Conservation (phyloP, 2,113 vertebrate genomes). For the Ageneiosus marmoratus region DNA sequence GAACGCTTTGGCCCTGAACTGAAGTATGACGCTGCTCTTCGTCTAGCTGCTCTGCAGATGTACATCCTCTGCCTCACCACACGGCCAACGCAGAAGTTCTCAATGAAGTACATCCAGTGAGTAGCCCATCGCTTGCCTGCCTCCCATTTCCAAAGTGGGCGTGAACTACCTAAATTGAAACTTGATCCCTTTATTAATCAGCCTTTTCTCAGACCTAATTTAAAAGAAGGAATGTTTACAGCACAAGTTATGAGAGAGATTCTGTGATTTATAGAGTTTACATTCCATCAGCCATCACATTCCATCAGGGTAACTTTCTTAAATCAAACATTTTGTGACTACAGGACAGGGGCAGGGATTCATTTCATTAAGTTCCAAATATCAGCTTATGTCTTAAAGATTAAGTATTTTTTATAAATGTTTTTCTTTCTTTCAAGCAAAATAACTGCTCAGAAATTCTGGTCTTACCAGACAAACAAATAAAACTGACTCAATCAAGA, state of each 20-base stretch:
- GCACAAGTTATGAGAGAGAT: background rate
- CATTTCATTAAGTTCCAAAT: slow-evolving; percentile 7
- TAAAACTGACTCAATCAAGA: background rate
- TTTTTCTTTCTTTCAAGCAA: background rate
- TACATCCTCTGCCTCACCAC: slow-evolving; percentile 93
- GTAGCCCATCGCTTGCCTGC: slow-evolving; percentile 57
- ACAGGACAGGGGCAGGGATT: background rate
- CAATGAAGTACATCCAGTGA: slow-evolving; percentile 97
- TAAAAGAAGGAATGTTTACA: slow-evolving; percentile 10
- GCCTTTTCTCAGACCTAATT: background rate
- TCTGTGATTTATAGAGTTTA: slow-evolving; percentile 7
- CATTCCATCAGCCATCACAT: background rate
- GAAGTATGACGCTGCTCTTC: slow-evolving; percentile 89
- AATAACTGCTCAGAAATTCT: background rate
- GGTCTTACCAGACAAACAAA: background rate
- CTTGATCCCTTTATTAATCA: background rate
- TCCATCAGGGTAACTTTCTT: background rate
- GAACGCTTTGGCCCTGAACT: slow-evolving; percentile 92
- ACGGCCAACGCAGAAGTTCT: slow-evolving; percentile 94
- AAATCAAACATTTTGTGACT: background rate
- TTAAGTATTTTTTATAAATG: background rate
- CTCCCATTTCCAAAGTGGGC: background rate
- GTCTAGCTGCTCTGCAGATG: slow-evolving; percentile 93
- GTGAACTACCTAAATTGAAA: background rate
- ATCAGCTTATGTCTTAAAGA: background rate